Conservation (phyloP, 1,140 invertebrate species). For the Euwallacea fornicatus region DNA sequence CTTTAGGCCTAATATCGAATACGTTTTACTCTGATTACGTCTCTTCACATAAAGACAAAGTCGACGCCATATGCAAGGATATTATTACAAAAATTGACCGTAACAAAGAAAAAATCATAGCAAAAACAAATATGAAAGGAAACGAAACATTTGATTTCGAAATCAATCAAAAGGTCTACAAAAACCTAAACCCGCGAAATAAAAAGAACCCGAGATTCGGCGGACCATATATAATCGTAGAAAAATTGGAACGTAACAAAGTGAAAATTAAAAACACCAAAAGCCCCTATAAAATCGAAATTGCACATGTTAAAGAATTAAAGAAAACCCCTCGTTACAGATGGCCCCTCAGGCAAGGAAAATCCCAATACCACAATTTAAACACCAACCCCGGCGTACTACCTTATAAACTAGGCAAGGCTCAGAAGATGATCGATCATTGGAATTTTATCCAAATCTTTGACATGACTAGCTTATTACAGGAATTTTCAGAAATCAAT, state of each 20-base stretch:
- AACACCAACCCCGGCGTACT: slow-evolving; percentile 34
- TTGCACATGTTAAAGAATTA: slow-evolving; percentile 14
- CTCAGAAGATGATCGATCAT: slow-evolving; percentile 23
- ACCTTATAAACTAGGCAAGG: slow-evolving; percentile 33
- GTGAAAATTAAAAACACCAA: slow-evolving; percentile 30
- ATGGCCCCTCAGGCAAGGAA: neutral
- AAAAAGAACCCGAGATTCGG: slow-evolving; percentile 27
- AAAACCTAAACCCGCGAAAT: slow-evolving; percentile 6
- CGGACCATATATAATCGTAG: slow-evolving; percentile 14
- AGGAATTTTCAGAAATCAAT: no score
- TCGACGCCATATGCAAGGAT: slow-evolving; percentile 17
- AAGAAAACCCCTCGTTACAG: no score
- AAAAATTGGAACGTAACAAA: slow-evolving; percentile 20
- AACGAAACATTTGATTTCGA: slow-evolving; percentile 13
- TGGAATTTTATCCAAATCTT: slow-evolving; percentile 34
- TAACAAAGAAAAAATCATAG: slow-evolving; percentile 24
- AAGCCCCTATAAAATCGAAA: slow-evolving; percentile 18
- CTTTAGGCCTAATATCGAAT: slow-evolving; percentile 32
- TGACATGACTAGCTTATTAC: no score
- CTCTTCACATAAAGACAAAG: slow-evolving; percentile 26
- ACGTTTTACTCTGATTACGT: slow-evolving; percentile 16
- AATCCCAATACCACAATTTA: slow-evolving; percentile 13
- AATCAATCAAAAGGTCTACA: slow-evolving; percentile 24
- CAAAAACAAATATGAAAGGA: slow-evolving; percentile 11
- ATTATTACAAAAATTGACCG: slow-evolving; percentile 6